Conservation (phyloP, 2,888 invertebrate genomes). For the Eudasyphora cyanicolor region DNA sequence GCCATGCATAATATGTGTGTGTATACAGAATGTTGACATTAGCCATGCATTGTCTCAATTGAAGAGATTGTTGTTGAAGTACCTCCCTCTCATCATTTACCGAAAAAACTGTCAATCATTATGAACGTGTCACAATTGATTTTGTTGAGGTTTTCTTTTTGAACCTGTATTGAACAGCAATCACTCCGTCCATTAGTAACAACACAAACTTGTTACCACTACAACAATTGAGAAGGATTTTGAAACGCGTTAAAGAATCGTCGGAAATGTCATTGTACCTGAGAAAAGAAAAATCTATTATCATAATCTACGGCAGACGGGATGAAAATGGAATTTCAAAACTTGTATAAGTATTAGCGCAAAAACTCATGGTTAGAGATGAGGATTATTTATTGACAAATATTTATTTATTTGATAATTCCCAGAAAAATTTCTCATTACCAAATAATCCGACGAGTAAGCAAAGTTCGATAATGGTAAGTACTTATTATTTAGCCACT, state of each 20-base stretch:
- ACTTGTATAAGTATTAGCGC: no score
- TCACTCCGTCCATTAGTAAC: not conserved
- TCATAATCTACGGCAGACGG: not conserved
- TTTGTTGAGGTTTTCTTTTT: not conserved
- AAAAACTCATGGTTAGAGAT: no score
- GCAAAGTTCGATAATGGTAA: no score
- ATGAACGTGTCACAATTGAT: not conserved
- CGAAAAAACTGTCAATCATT: not conserved
- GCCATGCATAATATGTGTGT: not conserved
- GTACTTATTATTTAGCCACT: no score
- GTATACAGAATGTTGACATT: not conserved
- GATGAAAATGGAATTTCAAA: not conserved
- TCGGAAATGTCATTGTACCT: not conserved
- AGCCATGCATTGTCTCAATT: not conserved
- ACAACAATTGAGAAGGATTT: not conserved
- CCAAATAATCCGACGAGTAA: no score
- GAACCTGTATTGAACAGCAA: not conserved
- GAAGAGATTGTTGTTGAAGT: not conserved
- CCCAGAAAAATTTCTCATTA: no score
- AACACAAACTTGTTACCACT: not conserved
- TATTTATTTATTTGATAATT: no score
- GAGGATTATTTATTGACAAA: no score
- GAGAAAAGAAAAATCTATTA: not conserved
- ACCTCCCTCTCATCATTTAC: not conserved
- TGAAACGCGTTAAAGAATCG: not conserved